A percentile compares a stretch with the other conserved stretches of the same genome.
Evolutionary conservation across 2,888 invertebrate species (phyloP).

Genomic region (Sarcophaga subvicina): DNA sequence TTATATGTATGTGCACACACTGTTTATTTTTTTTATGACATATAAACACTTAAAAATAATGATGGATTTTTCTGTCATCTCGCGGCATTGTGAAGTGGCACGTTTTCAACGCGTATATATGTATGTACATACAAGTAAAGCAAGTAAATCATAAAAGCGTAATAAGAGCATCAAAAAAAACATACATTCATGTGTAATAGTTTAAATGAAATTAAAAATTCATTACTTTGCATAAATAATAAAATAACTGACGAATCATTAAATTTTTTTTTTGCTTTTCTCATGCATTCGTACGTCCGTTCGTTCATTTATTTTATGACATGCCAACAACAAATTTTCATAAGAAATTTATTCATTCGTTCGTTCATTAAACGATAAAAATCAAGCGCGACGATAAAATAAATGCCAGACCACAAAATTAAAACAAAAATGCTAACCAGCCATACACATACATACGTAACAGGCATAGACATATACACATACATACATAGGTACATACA

Average conservation of each 20-base stretch:
- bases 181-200: conserved; percentile 4
- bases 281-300: no score
- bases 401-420: conserved; percentile 26
- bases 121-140: no score
- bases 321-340: conserved; percentile 31
- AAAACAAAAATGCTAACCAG: not conserved
- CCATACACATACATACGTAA: not conserved
- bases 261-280: not conserved
- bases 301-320: conserved; percentile 15
- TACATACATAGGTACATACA: not conserved
- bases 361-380: not conserved
- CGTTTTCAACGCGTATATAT: no score
- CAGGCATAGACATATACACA: no score
- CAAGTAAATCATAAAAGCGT: not conserved
- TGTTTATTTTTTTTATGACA: not conserved
- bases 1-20: no score
- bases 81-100: no score
- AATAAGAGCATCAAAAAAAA: not conserved
- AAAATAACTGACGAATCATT: conserved; percentile 43
- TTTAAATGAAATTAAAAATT: conserved; percentile 50
- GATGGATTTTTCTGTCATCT: not conserved
- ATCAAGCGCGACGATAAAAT: not conserved
- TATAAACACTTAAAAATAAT: not conserved
- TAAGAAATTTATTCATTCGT: conserved; percentile 32
- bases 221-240: conserved; percentile 40